Evolutionary conservation across 1,140 invertebrate species (phyloP).

Genomic region (Zelostemma sp.): DNA sequence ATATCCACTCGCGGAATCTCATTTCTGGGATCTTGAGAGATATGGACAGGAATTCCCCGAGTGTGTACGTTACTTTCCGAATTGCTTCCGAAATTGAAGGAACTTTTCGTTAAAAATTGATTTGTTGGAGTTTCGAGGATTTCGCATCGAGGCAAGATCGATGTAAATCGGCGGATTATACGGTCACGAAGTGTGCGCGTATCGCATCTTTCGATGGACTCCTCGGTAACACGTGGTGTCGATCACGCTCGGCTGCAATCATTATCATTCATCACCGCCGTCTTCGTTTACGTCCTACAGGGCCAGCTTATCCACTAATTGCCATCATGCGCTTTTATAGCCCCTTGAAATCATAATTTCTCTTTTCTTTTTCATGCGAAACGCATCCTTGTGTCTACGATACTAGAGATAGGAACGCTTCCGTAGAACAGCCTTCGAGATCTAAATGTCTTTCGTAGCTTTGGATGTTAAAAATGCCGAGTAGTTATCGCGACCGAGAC

Average conservation of each 20-base stretch:
- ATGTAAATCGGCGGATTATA: neutral
- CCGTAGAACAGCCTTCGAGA: too few species aligned
- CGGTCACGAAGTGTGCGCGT: constrained; percentile 32
- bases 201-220: constrained; percentile 40
- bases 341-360: constrained; percentile 35
- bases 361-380: constrained; percentile 16
- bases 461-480: too few species aligned
- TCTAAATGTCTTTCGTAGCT: too few species aligned
- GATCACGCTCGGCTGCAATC: constrained; percentile 58
- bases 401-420: too few species aligned
- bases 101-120: neutral
- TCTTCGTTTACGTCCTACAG: constrained; percentile 40
- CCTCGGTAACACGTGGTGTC: constrained; percentile 57
- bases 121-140: too few species aligned
- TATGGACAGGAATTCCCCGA: constrained; percentile 25
- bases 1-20: constrained; percentile 27
- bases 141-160: too few species aligned
- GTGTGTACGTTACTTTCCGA: constrained; percentile 20
- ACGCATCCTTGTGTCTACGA: constrained; percentile 2
- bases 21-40: constrained; percentile 39
- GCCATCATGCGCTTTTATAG: constrained; percentile 41
- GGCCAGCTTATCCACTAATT: constrained; percentile 54
- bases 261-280: constrained; percentile 59
- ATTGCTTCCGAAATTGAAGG: constrained; percentile 1
- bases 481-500: neutral